Percentiles rank a stretch among this genome's conserved stretches.
Evolutionary conservation across 2,797 vertebrate species (phyloP).

Genomic region (Tachyglossus aculeatus): DNA sequence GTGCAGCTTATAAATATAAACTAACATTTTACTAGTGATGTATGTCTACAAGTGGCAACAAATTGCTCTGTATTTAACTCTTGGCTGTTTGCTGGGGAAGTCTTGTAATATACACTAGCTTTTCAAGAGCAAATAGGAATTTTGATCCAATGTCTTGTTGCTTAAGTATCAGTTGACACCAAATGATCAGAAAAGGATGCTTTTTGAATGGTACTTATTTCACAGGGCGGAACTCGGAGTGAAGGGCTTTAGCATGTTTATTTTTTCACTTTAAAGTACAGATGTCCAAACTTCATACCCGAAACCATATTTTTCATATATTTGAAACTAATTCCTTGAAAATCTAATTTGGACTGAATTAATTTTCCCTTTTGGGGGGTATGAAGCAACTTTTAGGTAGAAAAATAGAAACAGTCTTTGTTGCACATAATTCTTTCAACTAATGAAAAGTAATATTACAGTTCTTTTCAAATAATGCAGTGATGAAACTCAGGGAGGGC

Average conservation of each 20-base stretch:
- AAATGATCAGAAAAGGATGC: conserved; percentile 28
- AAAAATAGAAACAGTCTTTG: conserved; percentile 41
- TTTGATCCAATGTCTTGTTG: conserved; percentile 41
- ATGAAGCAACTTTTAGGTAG: conserved; percentile 54
- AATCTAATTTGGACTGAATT: conserved; percentile 40
- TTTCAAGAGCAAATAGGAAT: conserved; percentile 29
- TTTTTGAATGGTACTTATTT: conserved; percentile 31
- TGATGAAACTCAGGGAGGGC: conserved; percentile 53
- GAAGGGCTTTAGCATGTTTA: conserved; percentile 24
- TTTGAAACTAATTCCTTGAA: conserved; percentile 48
- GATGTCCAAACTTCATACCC: conserved; percentile 20
- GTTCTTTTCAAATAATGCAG: conserved; percentile 47
- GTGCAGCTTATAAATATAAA: conserved; percentile 81
- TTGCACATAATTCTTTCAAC: conserved; percentile 25
- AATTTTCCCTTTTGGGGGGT: conserved; percentile 36
- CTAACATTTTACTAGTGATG: conserved; percentile 76
- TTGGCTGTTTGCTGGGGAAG: conserved; percentile 63
- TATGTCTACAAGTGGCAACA: conserved; percentile 76
- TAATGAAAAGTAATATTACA: conserved; percentile 54
- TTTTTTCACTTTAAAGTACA: conserved; percentile 15
- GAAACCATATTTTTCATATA: conserved; percentile 16
- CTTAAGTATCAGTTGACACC: conserved; percentile 37
- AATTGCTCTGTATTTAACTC: conserved; percentile 77
- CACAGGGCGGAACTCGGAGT: conserved; percentile 21
- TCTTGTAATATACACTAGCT: conserved; percentile 59